Evolutionary conservation across 2,113 vertebrate species (phyloP).

Genomic region (Excalfactoria chinensis): DNA sequence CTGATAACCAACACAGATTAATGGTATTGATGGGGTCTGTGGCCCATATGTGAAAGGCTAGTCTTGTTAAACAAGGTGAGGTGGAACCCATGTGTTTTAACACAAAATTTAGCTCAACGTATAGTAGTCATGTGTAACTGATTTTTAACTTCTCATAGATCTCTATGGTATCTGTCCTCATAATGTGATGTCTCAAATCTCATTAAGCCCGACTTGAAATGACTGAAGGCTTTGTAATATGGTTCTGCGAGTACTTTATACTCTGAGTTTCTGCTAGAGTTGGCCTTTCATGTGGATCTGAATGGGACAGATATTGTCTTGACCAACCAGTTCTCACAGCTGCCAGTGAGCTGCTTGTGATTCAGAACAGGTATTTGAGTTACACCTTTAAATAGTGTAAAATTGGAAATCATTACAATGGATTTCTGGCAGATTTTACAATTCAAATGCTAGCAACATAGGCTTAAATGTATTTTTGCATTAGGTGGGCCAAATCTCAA

Average conservation of each 20-base stretch:
- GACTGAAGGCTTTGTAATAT: not conserved
- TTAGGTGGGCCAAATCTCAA: not conserved
- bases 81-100: fast-evolving
- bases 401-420: not conserved
- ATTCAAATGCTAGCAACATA: not conserved
- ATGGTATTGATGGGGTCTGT: not conserved
- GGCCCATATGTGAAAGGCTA: not conserved
- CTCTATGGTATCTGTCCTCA: not conserved
- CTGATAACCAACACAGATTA: not conserved
- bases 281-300: not conserved
- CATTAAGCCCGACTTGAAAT: not conserved
- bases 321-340: not conserved
- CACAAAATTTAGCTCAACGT: not conserved
- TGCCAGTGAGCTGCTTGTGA: not conserved
- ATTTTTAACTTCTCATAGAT: not conserved
- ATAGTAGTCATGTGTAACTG: not conserved
- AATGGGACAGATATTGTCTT: not conserved
- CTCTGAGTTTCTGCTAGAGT: not conserved
- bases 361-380: not conserved
- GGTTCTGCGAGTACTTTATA: not conserved
- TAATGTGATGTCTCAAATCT: not conserved
- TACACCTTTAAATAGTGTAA: not conserved
- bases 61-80: not conserved
- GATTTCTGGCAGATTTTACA: not conserved
- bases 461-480: not conserved